Conservation (phyloP, 2,797 vertebrate genomes). For the Chrosomus eos region DNA sequence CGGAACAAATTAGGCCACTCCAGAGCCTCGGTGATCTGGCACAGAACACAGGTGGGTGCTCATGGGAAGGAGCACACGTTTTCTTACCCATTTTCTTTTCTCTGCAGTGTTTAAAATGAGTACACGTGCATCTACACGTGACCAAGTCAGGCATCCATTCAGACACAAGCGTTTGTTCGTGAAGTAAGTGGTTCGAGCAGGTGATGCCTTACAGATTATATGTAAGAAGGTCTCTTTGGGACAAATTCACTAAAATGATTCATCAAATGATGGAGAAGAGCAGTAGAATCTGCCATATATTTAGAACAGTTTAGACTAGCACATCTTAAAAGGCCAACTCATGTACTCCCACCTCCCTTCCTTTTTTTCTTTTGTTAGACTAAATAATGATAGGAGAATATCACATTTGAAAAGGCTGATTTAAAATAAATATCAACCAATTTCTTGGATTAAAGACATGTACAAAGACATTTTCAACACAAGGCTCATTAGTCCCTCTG, state of each 20-base stretch:
- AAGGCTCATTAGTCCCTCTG: slow-evolving; percentile 24
- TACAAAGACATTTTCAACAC: neutral
- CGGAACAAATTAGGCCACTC: slow-evolving; percentile 98
- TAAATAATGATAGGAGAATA: neutral
- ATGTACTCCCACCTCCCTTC: neutral
- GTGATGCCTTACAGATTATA: slow-evolving; percentile 17
- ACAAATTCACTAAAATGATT: neutral
- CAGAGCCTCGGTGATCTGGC: slow-evolving; percentile 98
- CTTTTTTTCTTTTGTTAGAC: neutral
- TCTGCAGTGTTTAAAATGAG: slow-evolving; percentile 51
- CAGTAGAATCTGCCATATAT: neutral
- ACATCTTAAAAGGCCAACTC: neutral
- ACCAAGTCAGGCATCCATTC: slow-evolving; percentile 2
- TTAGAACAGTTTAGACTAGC: neutral
- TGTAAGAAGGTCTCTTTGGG: neutral
- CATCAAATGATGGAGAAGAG: slow-evolving; percentile 8
- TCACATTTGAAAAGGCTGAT: neutral
- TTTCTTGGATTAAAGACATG: neutral
- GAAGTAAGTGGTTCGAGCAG: neutral
- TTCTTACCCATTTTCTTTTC: neutral
- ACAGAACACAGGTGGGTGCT: slow-evolving; percentile 94
- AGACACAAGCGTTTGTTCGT: slow-evolving; percentile 24
- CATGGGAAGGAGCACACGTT: slow-evolving; percentile 3
- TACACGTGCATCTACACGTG: slow-evolving; percentile 54
- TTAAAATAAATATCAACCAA: neutral